A percentile compares a stretch with the other conserved stretches of the same genome.
Evolutionary conservation across 2,888 invertebrate species (phyloP).

Genomic region (Rhagium mordax): DNA sequence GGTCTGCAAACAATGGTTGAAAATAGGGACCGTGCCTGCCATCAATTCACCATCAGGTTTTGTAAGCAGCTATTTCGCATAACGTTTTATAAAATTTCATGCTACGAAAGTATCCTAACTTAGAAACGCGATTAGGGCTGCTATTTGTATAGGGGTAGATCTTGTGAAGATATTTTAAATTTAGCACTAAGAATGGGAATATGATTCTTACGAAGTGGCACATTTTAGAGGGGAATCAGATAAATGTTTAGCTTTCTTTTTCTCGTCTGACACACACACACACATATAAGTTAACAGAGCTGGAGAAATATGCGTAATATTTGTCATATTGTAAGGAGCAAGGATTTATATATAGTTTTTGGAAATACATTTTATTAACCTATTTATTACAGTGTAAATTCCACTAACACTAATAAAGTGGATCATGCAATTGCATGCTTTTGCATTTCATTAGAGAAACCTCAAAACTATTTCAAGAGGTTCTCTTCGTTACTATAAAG

Average conservation of each 20-base stretch:
- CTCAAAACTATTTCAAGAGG: too few relatives aligned
- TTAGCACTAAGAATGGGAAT: conserved; percentile 3
- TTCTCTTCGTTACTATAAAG: too few relatives aligned
- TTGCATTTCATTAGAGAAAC: too few relatives aligned
- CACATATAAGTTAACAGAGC: background rate
- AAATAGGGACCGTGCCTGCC: background rate
- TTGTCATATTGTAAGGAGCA: background rate
- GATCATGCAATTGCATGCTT: too few relatives aligned
- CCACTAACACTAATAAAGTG: too few relatives aligned
- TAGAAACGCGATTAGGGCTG: background rate
- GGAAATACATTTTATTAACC: too few relatives aligned
- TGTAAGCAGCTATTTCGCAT: conserved; percentile 2
- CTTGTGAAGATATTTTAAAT: background rate
- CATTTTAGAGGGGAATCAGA: background rate
- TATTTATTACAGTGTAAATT: too few relatives aligned
- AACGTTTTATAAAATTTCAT: conserved; percentile 8
- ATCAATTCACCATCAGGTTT: background rate
- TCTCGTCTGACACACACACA: background rate
- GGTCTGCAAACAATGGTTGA: background rate
- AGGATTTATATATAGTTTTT: too few relatives aligned
- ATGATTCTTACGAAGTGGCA: background rate
- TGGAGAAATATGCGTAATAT: background rate
- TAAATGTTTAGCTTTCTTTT: conserved; percentile 5
- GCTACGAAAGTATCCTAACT: background rate
- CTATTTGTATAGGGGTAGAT: conserved; percentile 18